Conservation (phyloP, 2,797 vertebrate species). For the Channallabes apus region DNA sequence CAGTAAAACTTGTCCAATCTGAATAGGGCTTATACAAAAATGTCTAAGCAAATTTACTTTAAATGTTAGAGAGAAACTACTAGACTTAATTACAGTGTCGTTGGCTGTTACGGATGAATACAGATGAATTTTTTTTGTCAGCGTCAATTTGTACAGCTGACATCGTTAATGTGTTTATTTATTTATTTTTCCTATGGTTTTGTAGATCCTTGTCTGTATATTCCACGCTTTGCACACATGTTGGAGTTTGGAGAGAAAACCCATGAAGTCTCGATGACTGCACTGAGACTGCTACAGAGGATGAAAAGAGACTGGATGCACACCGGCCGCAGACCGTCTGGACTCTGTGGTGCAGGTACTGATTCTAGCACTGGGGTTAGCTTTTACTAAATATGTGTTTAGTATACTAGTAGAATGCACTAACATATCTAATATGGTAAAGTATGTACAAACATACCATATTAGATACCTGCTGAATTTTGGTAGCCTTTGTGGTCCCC, state of each 20-base stretch:
- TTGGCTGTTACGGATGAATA: not conserved
- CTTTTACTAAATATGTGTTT: not conserved
- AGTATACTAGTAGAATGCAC: no score
- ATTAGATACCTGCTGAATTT: no score
- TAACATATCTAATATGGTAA: no score
- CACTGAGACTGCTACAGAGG: constrained; percentile 89
- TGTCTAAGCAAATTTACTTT: not conserved
- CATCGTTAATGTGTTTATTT: not conserved
- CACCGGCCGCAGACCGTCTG: constrained; percentile 90
- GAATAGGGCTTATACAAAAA: not conserved
- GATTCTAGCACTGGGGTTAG: not conserved
- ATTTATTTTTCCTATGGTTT: constrained; percentile 5
- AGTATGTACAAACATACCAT: no score
- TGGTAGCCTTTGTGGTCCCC: no score
- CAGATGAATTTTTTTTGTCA: not conserved
- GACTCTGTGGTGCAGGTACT: constrained; percentile 91
- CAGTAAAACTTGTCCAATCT: not conserved
- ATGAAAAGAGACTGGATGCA: constrained; percentile 99
- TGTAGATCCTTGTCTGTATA: constrained; percentile 94
- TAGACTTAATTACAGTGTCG: not conserved
- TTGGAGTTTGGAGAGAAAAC: constrained; percentile 93
- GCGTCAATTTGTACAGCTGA: not conserved
- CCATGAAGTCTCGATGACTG: constrained; percentile 97
- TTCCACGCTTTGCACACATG: constrained; percentile 96
- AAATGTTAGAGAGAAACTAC: not conserved